Conservation (phyloP, 2,797 vertebrate species). For the Rhinatrema bivittatum region DNA sequence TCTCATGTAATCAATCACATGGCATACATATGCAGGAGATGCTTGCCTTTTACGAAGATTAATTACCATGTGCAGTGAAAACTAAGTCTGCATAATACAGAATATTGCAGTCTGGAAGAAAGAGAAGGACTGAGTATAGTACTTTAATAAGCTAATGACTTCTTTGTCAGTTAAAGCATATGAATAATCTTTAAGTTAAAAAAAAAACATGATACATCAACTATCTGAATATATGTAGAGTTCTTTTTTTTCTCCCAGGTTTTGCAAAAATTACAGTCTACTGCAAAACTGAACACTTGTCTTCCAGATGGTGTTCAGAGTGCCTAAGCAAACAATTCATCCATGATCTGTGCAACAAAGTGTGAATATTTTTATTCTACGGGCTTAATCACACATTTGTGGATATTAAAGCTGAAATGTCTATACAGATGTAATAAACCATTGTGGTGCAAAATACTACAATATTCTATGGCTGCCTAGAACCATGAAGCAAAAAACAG, state of each 20-base stretch:
- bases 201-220: constrained; percentile 57
- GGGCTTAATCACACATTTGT: constrained; percentile 34
- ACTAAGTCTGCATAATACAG: constrained; percentile 45
- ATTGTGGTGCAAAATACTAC: constrained; percentile 32
- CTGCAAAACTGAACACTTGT: constrained; percentile 57
- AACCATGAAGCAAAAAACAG: too few species aligned
- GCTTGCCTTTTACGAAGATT: constrained; percentile 63
- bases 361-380: constrained; percentile 28
- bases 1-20: constrained; percentile 70
- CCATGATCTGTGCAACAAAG: constrained; percentile 39
- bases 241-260: constrained; percentile 60
- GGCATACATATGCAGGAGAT: constrained; percentile 54
- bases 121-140: constrained; percentile 41
- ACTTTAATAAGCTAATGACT: constrained; percentile 53
- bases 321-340: constrained; percentile 53
- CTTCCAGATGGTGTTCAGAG: constrained; percentile 59
- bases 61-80: constrained; percentile 56
- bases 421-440: constrained; percentile 10
- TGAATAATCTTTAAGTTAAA: constrained; percentile 59
- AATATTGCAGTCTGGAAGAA: constrained; percentile 27
- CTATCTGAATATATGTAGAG: constrained; percentile 59
- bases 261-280: constrained; percentile 63
- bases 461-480: constrained; percentile 16
- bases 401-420: constrained; percentile 29
- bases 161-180: constrained; percentile 57